Evolutionary conservation across 2,888 invertebrate species (phyloP), one percentile per base, ranked within the genome.

Genomic region (Zaprionus lineosus): DNA sequence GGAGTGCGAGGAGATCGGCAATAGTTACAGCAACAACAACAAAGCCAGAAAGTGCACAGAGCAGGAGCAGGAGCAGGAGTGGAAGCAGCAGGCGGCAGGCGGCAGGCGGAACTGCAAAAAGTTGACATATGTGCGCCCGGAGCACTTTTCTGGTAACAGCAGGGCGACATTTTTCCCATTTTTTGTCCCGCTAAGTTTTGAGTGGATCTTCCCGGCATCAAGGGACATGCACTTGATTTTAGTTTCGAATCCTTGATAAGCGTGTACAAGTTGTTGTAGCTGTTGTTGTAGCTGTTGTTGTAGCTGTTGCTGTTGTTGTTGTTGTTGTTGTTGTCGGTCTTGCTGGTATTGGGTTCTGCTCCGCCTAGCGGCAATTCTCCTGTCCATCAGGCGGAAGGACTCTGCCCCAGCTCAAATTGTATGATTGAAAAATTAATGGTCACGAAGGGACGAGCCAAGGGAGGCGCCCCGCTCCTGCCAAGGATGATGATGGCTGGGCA

Each of bases 91-190:
- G 63, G 50, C 24, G 24, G 24, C n/a, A n/a, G 34, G 52, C 16
- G 36, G 52, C 58, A 53, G 56, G 53, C 67, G 62, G 50, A 51
- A 69, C 52, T 61, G 62, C 61, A 77, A 82, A 88, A 89, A 89
- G 87, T 85, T 87, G 89, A 89, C 89, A 89, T 89, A 89, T 89
- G 89, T 89, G 88, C 86, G 88, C 88, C 89, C 84, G 87, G 82
- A 88, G 89, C 89, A 83, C 84, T 81, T 85, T 89, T 81, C 76
- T 52, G 65, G 72, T 73, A 87, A 84, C 88, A 89, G 85, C 88
- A 82, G 88, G 88, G 84, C 86, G 85, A 75, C 81, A 77, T 83
- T 74, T 82, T 74, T 76, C 66, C 64, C 74, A 56, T 72, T 68
- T 34, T 43, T 50, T 52, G 41, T 52, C 26, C 48, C 52, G 59